Conservation (phyloP, 2,797 vertebrate genomes). For the Delichon dasypus region DNA sequence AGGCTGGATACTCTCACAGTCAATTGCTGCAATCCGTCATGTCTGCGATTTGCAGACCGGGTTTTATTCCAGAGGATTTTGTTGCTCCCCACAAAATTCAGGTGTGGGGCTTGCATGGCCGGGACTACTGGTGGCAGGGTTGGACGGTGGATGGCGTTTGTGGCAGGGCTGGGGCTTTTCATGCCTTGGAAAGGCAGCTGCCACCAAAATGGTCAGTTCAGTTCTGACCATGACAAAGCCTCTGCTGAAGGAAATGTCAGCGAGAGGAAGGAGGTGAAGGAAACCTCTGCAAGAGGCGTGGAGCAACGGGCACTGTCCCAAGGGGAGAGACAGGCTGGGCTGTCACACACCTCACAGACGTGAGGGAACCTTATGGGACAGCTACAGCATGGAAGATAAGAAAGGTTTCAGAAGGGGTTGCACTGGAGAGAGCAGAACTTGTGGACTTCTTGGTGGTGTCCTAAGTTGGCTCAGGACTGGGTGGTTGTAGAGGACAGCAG, state of each 20-base stretch:
- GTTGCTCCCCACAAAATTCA: background rate
- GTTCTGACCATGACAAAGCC: background rate
- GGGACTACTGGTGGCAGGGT: fast-evolving
- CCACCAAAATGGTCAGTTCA: background rate
- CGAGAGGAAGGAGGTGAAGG: background rate
- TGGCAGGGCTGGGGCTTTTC: background rate
- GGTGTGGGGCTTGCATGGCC: background rate
- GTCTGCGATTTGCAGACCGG: background rate
- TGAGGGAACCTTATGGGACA: background rate
- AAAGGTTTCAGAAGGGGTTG: background rate
- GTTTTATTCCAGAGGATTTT: background rate
- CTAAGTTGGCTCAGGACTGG: background rate
- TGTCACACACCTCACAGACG: background rate
- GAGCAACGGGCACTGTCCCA: background rate
- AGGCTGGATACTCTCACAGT: slow-evolving; percentile 25
- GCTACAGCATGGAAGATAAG: background rate
- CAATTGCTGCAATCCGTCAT: slow-evolving; percentile 1
- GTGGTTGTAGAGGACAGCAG: background rate
- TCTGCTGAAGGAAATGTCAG: background rate
- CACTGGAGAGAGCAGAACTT: background rate
- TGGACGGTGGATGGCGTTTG: fast-evolving
- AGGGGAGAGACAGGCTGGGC: background rate
- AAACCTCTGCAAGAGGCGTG: background rate
- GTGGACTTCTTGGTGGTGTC: background rate
- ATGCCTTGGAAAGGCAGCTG: background rate